Base-by-base conservation (phyloP, 2,888 invertebrate genomes). In the Archips crataeganus region DNA sequence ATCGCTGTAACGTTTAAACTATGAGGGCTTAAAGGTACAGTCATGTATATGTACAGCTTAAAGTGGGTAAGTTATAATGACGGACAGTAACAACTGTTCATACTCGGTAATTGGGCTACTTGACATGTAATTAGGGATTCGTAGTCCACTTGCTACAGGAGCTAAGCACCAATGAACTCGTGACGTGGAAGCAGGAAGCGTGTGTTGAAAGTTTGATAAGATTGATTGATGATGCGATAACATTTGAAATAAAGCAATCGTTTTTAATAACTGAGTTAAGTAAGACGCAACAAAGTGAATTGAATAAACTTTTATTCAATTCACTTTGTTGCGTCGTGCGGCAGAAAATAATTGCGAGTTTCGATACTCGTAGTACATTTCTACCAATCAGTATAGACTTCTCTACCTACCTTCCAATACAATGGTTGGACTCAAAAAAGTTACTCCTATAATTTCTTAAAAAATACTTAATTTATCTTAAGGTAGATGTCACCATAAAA, bases 111-210 rank as follows among this genome's bases (percentile, higher is more conserved):
- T 67, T 67, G 65, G 71, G 23, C 51, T 67, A 57, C 62, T 67
- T 72, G 67, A 72, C 72, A 72, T 39, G 72, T 72, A 67, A 72
- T 67, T 62, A 62, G 62, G 62, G 62, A 61, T 61, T 63, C 45
- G 51, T 57, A 62, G 67, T 45, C 66, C 45, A 60, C 66, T 69
- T 39, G 13, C 39, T 9, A 45, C 71, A 51, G 70, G 71, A 36
- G 60, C 65, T 45, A 65, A 71, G 71, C 49, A 59, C 59, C 60
- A 60, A 47, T 61, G 61, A 61, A 51, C 61, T n/a, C 47, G 68
- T 59, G 15, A 54, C n/a, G 11, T 32, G 45, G 57, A 34, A 57
- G n/a, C 51, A 51, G 60, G 61, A 34, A 66, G 42, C 45, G 32
- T 2, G 11, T 49, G 47, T 9, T 51, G 42, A 71, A 47, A 42